phyloP scores from a whole-genome alignment of 2,888 invertebrate genomes.

The Tipula unca region DNA sequence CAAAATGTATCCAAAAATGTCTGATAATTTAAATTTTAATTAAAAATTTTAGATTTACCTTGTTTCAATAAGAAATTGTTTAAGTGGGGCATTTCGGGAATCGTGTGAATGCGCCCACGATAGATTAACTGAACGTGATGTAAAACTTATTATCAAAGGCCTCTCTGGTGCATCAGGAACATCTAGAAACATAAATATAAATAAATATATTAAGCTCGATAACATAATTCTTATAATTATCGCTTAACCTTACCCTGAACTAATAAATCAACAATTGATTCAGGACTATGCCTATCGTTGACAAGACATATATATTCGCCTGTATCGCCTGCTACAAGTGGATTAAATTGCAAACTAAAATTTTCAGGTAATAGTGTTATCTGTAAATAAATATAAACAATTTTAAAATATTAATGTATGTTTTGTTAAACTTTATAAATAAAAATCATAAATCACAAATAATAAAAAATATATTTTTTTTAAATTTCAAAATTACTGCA shows the following conservation, averaged over 20 bases:
- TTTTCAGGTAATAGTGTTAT: constrained; percentile 52
- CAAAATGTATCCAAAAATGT: not conserved
- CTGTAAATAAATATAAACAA: constrained; percentile 29
- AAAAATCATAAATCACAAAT: not conserved
- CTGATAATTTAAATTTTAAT: not conserved
- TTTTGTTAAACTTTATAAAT: not conserved
- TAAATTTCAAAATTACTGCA: constrained; percentile 17
- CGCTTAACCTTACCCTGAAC: constrained; percentile 52
- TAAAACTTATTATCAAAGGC: constrained; percentile 62
- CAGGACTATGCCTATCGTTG: constrained; percentile 57
- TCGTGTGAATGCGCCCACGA: constrained; percentile 66
- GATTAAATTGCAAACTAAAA: constrained; percentile 54
- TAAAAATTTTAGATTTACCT: constrained; percentile 50
- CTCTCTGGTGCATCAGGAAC: constrained; percentile 63
- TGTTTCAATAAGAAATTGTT: constrained; percentile 63
- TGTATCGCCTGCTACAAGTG: constrained; percentile 53
- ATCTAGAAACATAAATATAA: constrained; percentile 46
- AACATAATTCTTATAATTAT: not conserved
- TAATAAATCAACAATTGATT: constrained; percentile 54
- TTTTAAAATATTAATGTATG: not conserved
- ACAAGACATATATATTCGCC: constrained; percentile 60
- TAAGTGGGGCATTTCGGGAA: constrained; percentile 58
- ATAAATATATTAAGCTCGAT: constrained; percentile 23
- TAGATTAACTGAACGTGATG: constrained; percentile 62
- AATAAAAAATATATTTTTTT: not conserved